Evolutionary conservation across 2,888 invertebrate genomes (phyloP), one percentile per base, ranked within the genome.

Genomic region (Parthenolecanium corni): DNA sequence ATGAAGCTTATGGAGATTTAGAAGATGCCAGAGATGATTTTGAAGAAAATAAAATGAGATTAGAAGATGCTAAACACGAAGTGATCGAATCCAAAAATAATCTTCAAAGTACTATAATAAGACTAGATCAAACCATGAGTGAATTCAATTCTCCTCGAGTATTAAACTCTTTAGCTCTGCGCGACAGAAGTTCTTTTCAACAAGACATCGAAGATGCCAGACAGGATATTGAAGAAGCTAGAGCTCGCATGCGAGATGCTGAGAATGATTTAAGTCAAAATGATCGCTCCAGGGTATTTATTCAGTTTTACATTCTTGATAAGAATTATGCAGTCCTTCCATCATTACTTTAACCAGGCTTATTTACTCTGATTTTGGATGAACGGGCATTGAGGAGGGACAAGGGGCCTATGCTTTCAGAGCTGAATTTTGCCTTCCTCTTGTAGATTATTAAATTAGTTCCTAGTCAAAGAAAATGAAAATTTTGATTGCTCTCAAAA

Each of bases 171-270:
- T 25, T 47, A 31, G 47, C 20, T 36, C 31, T 31, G 20, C 25
- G n/a, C 14, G 58, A 58, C 18, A 40, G n/a, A n/a, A 31, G 25
- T 18, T 31, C 44, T 46, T 44, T 44, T n/a, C 44, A 46, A 49
- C 23, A 47, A 47, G 58, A 58, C 21, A 31, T 58, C 20, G 46
- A 58, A 21, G 16, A 44, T 31, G 24, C 47, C n/a, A 40, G 58
- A 47, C 58, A 46, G 21, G 58, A 58, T 31, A 46, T 58, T n/a
- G 58, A 58, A 9, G 58, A 58, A 12, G 58, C 58, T 9, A 20
- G 58, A 20, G 25, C 25, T 36, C 25, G 31, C 21, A 31, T 58
- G 18, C 46, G 47, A 2, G 44, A 58, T 12, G 58, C 47, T 9
- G 58, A 58, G 21, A 36, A 47, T 20, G 58, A 58, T n/a, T n/a